Percentiles rank a stretch among this genome's conserved stretches.
These are phyloP conservation scores for Leptarthrus brevirostris DNA, from an alignment of 2,888 invertebrate species.

Conservation along the genomic window DNA sequence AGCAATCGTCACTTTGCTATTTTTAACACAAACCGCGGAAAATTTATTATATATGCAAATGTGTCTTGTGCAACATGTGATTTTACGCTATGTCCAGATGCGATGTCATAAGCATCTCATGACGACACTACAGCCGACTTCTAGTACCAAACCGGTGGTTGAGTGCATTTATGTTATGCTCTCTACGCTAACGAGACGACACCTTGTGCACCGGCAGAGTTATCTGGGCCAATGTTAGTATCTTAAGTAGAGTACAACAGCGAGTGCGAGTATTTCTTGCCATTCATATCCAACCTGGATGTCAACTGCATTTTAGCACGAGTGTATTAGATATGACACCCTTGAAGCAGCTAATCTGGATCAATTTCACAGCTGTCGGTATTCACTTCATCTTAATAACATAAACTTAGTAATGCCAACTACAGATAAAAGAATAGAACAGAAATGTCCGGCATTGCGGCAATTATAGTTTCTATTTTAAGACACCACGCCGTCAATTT, in stretches of 20 bases:
- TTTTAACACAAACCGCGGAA: background rate
- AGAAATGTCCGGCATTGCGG: background rate
- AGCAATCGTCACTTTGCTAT: background rate
- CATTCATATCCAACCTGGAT: slow-evolving; percentile 12
- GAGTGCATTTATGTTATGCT: background rate
- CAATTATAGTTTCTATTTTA: background rate
- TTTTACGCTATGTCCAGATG: slow-evolving; percentile 1
- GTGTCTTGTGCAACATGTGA: background rate
- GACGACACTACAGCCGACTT: background rate
- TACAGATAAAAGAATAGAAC: background rate
- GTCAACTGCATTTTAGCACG: slow-evolving; percentile 34
- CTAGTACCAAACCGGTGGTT: slow-evolving; percentile 8
- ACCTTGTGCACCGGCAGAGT: slow-evolving; percentile 13
- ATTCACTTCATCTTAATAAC: background rate
- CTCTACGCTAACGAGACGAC: slow-evolving; percentile 9
- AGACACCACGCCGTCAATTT: background rate
- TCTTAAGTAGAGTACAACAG: slow-evolving; percentile 34
- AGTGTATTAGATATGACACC: slow-evolving; percentile 16
- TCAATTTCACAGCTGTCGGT: background rate
- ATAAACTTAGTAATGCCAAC: no score
- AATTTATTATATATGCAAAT: slow-evolving; percentile 13
- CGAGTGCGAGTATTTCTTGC: slow-evolving; percentile 9
- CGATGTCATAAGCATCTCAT: background rate
- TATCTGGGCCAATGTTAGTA: slow-evolving; percentile 44
- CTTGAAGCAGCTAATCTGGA: slow-evolving; percentile 21